Conservation (phyloP, 2,113 vertebrate genomes). For the Heptranchias perlo region DNA sequence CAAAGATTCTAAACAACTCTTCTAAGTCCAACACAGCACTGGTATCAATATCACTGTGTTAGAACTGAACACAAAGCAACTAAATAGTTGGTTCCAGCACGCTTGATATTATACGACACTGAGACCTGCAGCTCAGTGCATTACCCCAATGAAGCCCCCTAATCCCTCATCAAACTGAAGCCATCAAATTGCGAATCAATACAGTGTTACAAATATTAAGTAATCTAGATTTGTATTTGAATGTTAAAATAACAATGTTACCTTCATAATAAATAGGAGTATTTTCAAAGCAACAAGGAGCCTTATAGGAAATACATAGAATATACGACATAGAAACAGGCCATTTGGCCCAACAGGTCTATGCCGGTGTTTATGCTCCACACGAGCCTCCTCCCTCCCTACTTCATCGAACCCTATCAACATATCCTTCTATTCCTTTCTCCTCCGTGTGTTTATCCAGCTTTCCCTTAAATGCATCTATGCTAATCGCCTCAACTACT, state of each 20-base stretch:
- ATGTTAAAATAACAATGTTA: not conserved
- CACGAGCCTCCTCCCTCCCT: too few species aligned
- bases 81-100: not conserved
- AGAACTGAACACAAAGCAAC: conserved; percentile 1
- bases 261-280: not conserved
- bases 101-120: not conserved
- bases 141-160: not conserved
- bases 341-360: too few species aligned
- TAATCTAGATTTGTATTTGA: not conserved
- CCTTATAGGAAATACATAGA: too few species aligned
- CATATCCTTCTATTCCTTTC: too few species aligned
- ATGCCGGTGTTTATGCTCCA: too few species aligned
- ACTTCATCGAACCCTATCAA: too few species aligned
- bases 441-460: too few species aligned
- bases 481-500: too few species aligned
- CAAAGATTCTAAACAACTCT: not conserved
- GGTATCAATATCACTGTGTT: not conserved
- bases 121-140: not conserved
- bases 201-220: not conserved
- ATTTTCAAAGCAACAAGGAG: not conserved
- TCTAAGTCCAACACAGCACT: not conserved
- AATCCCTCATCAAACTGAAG: not conserved
- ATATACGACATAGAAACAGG: too few species aligned
- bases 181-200: not conserved
- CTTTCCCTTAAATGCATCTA: too few species aligned